phyloP scores from a whole-genome alignment of 2,888 invertebrate genomes.

The Lepas anatifera region DNA sequence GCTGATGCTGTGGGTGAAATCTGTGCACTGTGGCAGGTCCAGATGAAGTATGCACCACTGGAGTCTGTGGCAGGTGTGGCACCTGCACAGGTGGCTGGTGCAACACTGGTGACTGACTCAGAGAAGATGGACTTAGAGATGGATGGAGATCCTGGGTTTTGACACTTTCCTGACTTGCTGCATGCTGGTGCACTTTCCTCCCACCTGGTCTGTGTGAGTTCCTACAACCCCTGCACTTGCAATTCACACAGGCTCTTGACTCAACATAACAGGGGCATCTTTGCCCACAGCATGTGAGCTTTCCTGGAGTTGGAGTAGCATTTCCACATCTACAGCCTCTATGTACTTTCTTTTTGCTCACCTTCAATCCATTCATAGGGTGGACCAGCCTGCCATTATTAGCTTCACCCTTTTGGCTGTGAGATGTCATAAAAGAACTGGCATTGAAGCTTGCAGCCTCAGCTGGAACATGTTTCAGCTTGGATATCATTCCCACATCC shows the following conservation, averaged over 20 bases:
- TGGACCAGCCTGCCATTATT: not conserved
- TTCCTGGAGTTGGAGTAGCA: conserved; percentile 76
- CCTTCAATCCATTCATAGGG: not conserved
- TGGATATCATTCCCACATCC: not conserved
- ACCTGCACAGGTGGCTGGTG: not conserved
- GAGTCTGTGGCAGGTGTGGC: not conserved
- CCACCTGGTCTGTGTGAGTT: conserved; percentile 78
- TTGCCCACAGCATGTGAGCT: conserved; percentile 84
- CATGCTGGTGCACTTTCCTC: conserved; percentile 53
- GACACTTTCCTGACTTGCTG: conserved; percentile 51
- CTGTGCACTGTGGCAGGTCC: not conserved
- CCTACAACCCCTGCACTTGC: conserved; percentile 82
- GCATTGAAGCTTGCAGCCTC: not conserved
- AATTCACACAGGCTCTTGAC: conserved; percentile 75
- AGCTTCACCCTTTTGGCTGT: not conserved
- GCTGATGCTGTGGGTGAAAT: not conserved
- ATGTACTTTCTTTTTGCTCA: conserved; percentile 1
- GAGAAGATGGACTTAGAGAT: conserved; percentile 12
- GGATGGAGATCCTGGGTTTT: conserved; percentile 37
- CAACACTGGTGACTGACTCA: conserved; percentile 13
- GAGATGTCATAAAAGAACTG: not conserved
- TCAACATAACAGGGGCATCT: conserved; percentile 89
- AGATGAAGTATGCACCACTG: not conserved
- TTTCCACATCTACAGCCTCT: conserved; percentile 78
- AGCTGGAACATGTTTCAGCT: not conserved